Base-by-base conservation (phyloP, 92 coral and sea anemone species). In the Muricea muricata region DNA sequence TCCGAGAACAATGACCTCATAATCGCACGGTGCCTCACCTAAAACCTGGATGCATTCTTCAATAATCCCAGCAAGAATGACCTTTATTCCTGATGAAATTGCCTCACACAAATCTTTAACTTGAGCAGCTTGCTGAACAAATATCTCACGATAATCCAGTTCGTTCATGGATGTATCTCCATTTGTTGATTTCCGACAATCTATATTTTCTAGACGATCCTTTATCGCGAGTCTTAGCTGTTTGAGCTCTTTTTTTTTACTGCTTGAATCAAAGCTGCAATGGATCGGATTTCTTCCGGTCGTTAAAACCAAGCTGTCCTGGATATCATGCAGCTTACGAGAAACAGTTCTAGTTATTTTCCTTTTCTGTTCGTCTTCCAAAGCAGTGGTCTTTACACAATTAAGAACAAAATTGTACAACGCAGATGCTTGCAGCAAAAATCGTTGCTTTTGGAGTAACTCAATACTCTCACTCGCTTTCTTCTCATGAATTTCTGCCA, bases 371-470 rank as follows among this genome's bases (percentile, higher is more conserved):
- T 71, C 78, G 15, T 15, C 28, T 17, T 39, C 54, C 26, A 41
- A 6, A 32, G 32, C 11, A 40, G 14, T 14, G 17, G 8, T 41
- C n/a, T 20, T 25, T 10, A 15, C 14, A 40, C 50, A 71, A n/a
- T 71, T 71, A 21, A 6, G 8, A 5, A 35, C 52, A 32, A 71
- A 71, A 48, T 71, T 71, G 56, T 9, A 40, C 28, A 75, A 31
- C 10, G 80, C 65, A 26, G 80, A 45, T n/a, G 80, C 80, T 21
- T 75, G 80, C n/a, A 75, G 55, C 21, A 71, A 18, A n/a, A 71
- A 18, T n/a, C 33, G 39, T 7, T 71, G 55, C 24, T 15, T 71
- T 32, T 71, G 78, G 25, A 71, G 55, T 37, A 37, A 39, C n/a
- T 40, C 78, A 11, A 40, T 32, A 2, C 8, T 31, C 2, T n/a